Evolutionary conservation across 2,113 vertebrate genomes (phyloP).

Genomic region (Taxidea taxus): DNA sequence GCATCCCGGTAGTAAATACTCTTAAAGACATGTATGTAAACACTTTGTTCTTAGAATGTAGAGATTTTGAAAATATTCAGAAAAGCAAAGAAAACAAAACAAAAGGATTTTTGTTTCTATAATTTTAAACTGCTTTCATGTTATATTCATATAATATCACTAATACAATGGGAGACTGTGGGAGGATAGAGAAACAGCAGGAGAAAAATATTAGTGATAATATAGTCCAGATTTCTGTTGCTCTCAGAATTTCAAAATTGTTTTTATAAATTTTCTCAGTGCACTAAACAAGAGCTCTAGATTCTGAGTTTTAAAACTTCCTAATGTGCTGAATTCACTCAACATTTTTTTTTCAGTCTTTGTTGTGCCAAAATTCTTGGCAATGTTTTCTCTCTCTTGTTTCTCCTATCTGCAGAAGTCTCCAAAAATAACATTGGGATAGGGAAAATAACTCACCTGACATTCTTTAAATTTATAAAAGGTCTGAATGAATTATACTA

Average conservation of each 20-base stretch:
- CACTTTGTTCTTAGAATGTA: not conserved
- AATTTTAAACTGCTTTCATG: constrained; percentile 24
- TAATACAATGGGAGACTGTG: not conserved
- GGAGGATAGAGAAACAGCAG: not conserved
- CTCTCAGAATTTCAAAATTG: constrained; percentile 11
- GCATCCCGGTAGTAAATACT: not conserved
- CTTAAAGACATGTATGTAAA: not conserved
- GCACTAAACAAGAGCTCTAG: not conserved
- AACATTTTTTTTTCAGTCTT: not conserved
- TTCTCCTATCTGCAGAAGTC: not conserved
- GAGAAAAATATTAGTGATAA: constrained; percentile 32
- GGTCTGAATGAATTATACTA: constrained; percentile 31
- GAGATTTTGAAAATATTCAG: constrained; percentile 7
- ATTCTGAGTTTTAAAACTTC: constrained; percentile 1
- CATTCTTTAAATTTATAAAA: not conserved
- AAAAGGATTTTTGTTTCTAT: not conserved
- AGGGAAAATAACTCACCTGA: not conserved
- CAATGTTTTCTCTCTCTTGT: not conserved
- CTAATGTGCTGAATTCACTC: not conserved
- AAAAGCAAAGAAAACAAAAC: constrained; percentile 40
- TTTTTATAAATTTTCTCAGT: not conserved
- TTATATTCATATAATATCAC: not conserved
- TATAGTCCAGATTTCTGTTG: not conserved
- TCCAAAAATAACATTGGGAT: not conserved
- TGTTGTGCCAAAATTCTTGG: constrained; percentile 16